Base-by-base conservation (phyloP, 2,888 invertebrate species). In the Agonopterix arenella region DNA sequence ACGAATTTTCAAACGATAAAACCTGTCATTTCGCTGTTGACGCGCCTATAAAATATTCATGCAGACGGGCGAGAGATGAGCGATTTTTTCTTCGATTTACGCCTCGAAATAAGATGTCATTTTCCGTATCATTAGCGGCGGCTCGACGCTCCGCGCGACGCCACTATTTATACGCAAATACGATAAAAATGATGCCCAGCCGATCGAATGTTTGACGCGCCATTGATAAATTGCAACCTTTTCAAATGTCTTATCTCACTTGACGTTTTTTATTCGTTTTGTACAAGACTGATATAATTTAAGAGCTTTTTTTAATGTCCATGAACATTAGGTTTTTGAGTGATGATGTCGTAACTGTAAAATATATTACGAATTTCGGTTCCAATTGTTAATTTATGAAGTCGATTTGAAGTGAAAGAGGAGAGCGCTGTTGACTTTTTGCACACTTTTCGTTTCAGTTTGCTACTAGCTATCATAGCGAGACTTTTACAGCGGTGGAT, bases 111-210 rank as follows among this genome's bases (percentile, higher is more conserved):
- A 89, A 89, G 90, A 89, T 85, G 89, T 89, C 89, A 89, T 90
- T 90, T 90, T 90, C 90, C 89, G 88, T 85, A 79, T 89, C 90
- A 90, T 90, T 90, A 90, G 88, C 89, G 81, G 70, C 82, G 82
- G 77, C 74, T 76, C 73, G 80, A 78, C 77, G 78, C 81, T 77
- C 28, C 28, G 28, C 77, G 73, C 80, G 79, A 76, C 70, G 80
- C 74, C 88, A 89, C 89, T 89, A 89, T 89, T 88, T 88, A 88
- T 85, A 88, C 86, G 85, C 85, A 88, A 88, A 88, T 89, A 85
- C 84, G 85, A 85, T 86, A 85, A 85, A 84, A 85, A 86, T 83
- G 84, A 88, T 80, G 84, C 84, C 81, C 84, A 68, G 68, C 74
- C 78, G 84, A 84, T 84, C 86, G 84, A 80, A 82, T 86, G 86